Evolutionary conservation across 2,113 vertebrate genomes (phyloP), one percentile per base, ranked within the genome.

Genomic region (Hiodon alosoides): DNA sequence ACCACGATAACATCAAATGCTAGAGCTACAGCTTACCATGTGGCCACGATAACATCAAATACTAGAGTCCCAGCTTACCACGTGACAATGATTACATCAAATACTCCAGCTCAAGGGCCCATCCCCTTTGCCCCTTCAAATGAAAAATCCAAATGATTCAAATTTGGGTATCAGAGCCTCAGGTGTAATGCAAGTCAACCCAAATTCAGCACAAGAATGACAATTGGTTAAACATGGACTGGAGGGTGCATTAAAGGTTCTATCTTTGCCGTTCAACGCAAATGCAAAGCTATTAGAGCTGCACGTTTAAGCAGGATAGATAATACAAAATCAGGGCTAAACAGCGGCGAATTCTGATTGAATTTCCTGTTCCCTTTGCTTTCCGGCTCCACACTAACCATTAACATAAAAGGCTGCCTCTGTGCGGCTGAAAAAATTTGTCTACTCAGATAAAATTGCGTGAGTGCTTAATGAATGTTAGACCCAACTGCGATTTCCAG

Each of bases 381-480:
- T 9, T 55, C 52, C 13, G 31, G 10, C 54, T 57, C 54, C 3
- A 48, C 5, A 58, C 51, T 71, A 17, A 8, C 17, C n/a, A 8
- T 17, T 3, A 14, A 71, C 50, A 73, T 73, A 16, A 73, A 64
- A 66, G 16, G 52, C 14, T 66, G 51, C 16, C 53, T 14, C 9
- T 47, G 61, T 5, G 61, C 4, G 9, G 61, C 60, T 16, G 50
- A 47, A 73, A 66, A 55, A 60, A 73, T 73, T 55, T 52, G 62
- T 73, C 61, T 73, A 13, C 54, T n/a, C 17, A 11, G 61, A 51
- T 68, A 59, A 58, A 67, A 67, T 59, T 67, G 13, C 11, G 16
- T 31, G 71, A 70, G 58, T 47, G 4, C 52, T 55, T 64, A 61
- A 53, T 65, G 69, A 62, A 65, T 70, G 67, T 70, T 57, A 1